These are phyloP conservation scores for Desmophyllum pertusum DNA, from an alignment of 92 coral and sea anemone genomes.

Conservation along the genomic window DNA sequence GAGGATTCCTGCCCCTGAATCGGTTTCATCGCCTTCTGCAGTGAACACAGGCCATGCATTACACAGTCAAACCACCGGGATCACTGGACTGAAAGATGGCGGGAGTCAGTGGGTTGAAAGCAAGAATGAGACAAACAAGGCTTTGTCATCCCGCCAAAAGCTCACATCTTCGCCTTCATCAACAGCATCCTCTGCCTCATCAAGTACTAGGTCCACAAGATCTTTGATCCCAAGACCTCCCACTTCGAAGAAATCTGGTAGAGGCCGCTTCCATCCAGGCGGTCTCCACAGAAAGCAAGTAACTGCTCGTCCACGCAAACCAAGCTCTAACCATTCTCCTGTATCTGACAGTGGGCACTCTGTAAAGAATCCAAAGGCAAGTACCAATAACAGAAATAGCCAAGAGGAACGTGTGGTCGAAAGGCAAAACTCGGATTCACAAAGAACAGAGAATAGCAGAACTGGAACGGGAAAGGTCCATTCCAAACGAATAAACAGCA, in stretches of 20 bases:
- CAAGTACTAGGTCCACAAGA: constrained; percentile 13
- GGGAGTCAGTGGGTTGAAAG: background rate
- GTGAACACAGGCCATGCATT: background rate
- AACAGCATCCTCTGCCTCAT: constrained; percentile 7
- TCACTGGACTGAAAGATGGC: background rate
- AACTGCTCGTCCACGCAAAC: constrained; percentile 32
- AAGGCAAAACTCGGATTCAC: constrained; percentile 7
- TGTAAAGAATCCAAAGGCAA: background rate
- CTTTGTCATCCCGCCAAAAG: background rate
- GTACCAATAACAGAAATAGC: background rate
- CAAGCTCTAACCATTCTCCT: constrained; percentile 4
- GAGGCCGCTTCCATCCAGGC: constrained; percentile 30
- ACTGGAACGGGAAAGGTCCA: background rate
- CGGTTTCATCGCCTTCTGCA: background rate
- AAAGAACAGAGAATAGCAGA: background rate
- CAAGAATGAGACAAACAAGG: background rate
- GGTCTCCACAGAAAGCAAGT: constrained; percentile 21
- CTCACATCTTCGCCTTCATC: constrained; percentile 29
- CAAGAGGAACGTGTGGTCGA: background rate
- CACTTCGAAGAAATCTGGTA: constrained; percentile 20
- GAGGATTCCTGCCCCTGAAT: background rate
- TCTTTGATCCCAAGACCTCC: constrained; percentile 49
- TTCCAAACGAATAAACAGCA: constrained; percentile 13
- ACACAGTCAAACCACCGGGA: background rate
- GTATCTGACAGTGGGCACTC: background rate